Evolutionary conservation across 2,113 vertebrate species (phyloP), one percentile per base, ranked within the genome.

Genomic region (Stictonetta naevosa): DNA sequence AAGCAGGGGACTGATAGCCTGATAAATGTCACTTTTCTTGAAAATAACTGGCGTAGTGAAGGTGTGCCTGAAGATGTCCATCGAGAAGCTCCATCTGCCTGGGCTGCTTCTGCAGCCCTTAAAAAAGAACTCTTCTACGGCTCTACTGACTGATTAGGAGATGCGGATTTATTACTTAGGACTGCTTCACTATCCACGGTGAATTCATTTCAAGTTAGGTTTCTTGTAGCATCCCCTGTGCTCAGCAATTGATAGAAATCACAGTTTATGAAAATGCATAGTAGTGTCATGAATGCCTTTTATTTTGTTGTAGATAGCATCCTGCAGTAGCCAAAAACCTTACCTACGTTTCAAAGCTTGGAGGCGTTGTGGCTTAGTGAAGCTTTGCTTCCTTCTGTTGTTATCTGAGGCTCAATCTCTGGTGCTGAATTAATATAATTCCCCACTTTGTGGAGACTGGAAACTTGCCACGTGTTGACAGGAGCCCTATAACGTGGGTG

Each of bases 281-380:
- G 28, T 13, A 73, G 6, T 58, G 22, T 40, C 31, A 19, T 4
- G 48, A 31, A 5, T 34, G 11, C 11, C 26, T 74, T 23, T 71
- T 29, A 29, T 73, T 48, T 71, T 52, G 46, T 62, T 3, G 19
- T n/a, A 34, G n/a, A 33, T 76, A 29, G 25, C 56, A 44, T 14
- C 28, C 36, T 63, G 17, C 46, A 52, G 18, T 1, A 3, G 36
- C 31, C 31, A 14, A 20, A 86, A 36, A 67, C 21, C 20, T 64
- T 15, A 56, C 34, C 13, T 34, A 0, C 1, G 17, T 53, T 92
- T 74, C 50, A 40, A 2, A 23, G 44, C 23, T 58, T 3, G 1
- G 33, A 23, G 19, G 11, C 12, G 1, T 9, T 59, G 48, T 25
- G 69, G 60, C 76, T 81, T 33, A 48, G 14, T 69, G 26, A 66